Evolutionary conservation across 2,888 invertebrate genomes (phyloP).

Genomic region (Drosophila greeni): DNA sequence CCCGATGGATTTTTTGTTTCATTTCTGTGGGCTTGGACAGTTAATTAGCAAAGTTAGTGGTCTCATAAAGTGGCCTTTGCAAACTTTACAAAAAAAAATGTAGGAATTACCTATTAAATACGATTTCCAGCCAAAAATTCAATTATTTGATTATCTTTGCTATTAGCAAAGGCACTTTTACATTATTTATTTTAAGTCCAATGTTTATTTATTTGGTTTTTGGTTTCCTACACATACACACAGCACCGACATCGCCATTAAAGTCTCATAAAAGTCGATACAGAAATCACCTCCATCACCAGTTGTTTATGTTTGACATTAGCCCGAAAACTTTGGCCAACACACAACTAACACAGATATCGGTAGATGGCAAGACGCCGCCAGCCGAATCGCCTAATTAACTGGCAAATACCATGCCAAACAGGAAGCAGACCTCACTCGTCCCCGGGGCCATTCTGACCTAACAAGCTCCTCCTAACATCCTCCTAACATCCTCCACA

Average conservation of each 20-base stretch:
- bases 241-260: conserved; percentile 11
- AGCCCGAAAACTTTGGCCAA: conserved; percentile 48
- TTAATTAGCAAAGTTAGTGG: conserved; percentile 6
- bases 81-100: neutral
- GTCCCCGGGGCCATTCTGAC: conserved; percentile 44
- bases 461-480: conserved; percentile 37
- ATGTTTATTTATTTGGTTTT: neutral
- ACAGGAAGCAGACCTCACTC: conserved; percentile 25
- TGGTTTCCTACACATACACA: too few relatives aligned
- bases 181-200: neutral
- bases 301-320: conserved; percentile 57
- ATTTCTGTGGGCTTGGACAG: neutral
- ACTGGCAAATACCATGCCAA: conserved; percentile 39
- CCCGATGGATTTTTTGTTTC: neutral
- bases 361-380: conserved; percentile 1
- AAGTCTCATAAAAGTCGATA: conserved; percentile 29
- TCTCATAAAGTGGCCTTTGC: too few relatives aligned
- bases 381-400: conserved; percentile 63
- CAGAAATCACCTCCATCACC: conserved; percentile 40
- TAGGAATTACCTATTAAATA: neutral
- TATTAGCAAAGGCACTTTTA: neutral
- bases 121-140: neutral
- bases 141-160: neutral
- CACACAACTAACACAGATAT: conserved; percentile 14
- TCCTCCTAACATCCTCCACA: conserved; percentile 24